Conservation (phyloP, 92 coral and sea anemone genomes). For the Anthopleura xanthogrammica region DNA sequence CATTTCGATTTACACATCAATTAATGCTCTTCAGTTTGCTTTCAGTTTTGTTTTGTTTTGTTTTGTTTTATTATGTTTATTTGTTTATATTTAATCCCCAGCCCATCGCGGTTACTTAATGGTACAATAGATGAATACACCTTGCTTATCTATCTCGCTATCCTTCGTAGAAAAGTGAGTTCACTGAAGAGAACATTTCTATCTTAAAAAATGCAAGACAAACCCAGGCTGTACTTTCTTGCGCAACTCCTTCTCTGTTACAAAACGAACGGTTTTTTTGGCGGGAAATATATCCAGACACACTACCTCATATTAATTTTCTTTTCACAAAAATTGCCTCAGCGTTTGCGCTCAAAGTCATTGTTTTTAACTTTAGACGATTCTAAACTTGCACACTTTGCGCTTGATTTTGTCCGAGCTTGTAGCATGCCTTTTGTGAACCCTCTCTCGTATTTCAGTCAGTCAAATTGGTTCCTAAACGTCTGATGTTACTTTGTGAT, state of each 20-base stretch:
- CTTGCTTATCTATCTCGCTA: constrained; percentile 70
- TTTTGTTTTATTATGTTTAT: not conserved
- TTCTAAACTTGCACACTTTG: no score
- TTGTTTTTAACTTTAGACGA: no score
- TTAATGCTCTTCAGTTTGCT: not conserved
- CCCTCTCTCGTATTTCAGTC: no score
- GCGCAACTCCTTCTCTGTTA: not conserved
- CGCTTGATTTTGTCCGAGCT: no score
- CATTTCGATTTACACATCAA: not conserved
- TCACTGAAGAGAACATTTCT: not conserved
- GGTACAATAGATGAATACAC: constrained; percentile 73
- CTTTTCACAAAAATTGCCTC: no score
- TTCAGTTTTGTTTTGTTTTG: not conserved
- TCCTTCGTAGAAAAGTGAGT: constrained; percentile 75
- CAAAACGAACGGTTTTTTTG: not conserved
- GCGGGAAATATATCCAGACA: no score
- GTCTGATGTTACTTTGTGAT: no score
- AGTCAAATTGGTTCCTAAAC: no score
- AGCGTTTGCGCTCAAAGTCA: no score
- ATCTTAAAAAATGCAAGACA: not conserved
- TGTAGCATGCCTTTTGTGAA: no score
- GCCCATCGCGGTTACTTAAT: constrained; percentile 56
- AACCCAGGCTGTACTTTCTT: not conserved
- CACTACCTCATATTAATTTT: no score
- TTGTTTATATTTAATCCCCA: constrained; percentile 5